Evolutionary conservation across 2,888 invertebrate species (phyloP), one percentile per base, ranked within the genome.

Genomic region (Drosophila lutescens): DNA sequence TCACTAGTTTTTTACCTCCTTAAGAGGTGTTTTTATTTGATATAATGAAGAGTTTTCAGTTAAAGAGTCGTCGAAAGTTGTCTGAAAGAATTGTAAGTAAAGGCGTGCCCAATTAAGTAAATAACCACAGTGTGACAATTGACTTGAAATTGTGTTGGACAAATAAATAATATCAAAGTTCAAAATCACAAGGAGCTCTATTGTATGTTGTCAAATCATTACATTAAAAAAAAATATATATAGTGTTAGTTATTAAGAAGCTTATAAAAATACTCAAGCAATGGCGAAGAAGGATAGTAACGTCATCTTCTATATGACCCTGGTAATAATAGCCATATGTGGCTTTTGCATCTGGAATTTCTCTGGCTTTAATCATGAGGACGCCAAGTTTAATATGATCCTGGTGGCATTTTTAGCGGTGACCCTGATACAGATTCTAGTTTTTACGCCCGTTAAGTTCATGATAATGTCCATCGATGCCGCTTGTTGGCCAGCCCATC

Each of bases 371-470:
- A 20, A 32, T 0, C 80, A 86, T 54, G 87, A 86, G 41, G 0
- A 1, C 0, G 63, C 51, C 6, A 90, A 87, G 47, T 63, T 86
- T 9, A 79, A 72, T n/a, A 55, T 73, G 5, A 62, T 88, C 4
- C 0, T 82, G 4, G 17, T 83, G 9, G 63, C 83, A 0, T 20
- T 80, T 1, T 30, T 77, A 1, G 7, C 81, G 0, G 68, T 78
- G 9, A 13, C 71, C 0, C 2, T 81, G 0, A 40, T 76, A n/a
- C 74, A 82, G 13, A 69, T 76, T n/a, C 38, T 89, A 5, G 2
- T 90, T 4, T 44, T 63, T 0, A 89, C 90, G 43, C 59, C 80
- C 9, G 26, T 89, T 1, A 70, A 69, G 7, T 87, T 86, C 20
- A 1, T 75, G 0, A 0, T 84, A 0, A n/a, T 78, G 30, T 66